Conservation (phyloP, 1,140 invertebrate species). For the Pteromalus puparum region DNA sequence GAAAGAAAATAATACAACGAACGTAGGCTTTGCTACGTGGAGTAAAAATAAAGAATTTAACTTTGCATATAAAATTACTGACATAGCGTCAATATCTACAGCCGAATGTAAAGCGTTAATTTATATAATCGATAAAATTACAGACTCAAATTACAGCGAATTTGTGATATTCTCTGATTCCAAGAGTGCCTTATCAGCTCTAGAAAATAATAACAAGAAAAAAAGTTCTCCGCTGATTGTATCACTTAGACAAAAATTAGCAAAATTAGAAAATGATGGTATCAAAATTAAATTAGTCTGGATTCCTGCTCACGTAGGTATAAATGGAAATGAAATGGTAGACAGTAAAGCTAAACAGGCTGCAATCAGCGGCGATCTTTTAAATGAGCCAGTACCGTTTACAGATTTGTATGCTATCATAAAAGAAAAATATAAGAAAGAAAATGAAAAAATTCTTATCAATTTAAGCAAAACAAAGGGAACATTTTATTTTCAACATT, state of each 20-base stretch:
- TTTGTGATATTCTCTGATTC: conserved; percentile 39
- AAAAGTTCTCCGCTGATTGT: conserved; percentile 14
- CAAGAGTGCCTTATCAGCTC: conserved; percentile 8
- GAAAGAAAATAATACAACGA: no score
- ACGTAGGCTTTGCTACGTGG: no score
- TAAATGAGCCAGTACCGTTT: conserved; percentile 35
- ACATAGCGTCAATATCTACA: no score
- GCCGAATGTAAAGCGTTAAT: not conserved
- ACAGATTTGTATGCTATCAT: conserved; percentile 24
- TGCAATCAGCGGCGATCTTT: not conserved
- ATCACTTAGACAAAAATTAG: conserved; percentile 23
- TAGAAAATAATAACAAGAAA: conserved; percentile 12
- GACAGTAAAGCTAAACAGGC: conserved; percentile 39
- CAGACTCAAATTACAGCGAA: not conserved
- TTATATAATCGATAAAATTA: not conserved
- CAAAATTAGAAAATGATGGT: not conserved
- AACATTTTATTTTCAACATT: conserved; percentile 37
- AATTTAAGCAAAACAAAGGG: conserved; percentile 24
- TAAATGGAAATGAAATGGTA: conserved; percentile 42
- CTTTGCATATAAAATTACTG: no score
- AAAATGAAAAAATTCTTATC: conserved; percentile 21
- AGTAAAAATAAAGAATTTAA: no score
- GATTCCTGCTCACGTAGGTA: conserved; percentile 46
- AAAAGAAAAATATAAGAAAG: conserved; percentile 25
- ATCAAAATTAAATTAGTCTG: conserved; percentile 31